Evolutionary conservation across 2,888 invertebrate species (phyloP).

Genomic region (Pristionchus mayeri): DNA sequence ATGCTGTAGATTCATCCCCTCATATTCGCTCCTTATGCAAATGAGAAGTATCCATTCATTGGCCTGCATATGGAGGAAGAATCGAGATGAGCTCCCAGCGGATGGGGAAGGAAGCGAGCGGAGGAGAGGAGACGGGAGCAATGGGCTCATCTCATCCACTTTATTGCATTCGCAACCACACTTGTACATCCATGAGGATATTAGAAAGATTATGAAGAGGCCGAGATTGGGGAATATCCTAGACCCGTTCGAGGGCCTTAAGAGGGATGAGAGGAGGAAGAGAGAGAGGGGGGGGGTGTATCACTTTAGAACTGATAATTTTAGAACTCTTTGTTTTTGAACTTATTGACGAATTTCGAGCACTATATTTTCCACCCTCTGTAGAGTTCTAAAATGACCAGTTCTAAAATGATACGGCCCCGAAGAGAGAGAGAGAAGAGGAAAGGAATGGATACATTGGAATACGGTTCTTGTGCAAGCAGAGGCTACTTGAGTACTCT

Average conservation of each 20-base stretch:
- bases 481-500: background rate
- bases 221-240: background rate
- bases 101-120: background rate
- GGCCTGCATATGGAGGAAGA: background rate
- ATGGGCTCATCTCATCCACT: background rate
- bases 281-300: too few relatives aligned
- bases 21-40: too few relatives aligned
- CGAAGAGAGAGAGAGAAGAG: background rate
- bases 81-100: background rate
- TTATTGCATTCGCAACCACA: slow-evolving; percentile 13
- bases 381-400: too few relatives aligned
- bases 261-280: background rate
- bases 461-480: background rate
- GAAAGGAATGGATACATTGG: background rate
- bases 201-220: background rate
- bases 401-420: too few relatives aligned
- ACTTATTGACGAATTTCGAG: too few relatives aligned
- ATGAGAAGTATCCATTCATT: slow-evolving; percentile 8
- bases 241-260: background rate
- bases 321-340: too few relatives aligned
- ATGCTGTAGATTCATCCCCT: too few relatives aligned
- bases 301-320: too few relatives aligned
- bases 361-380: too few relatives aligned
- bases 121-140: too few relatives aligned
- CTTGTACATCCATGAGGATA: background rate